Evolutionary conservation across 2,113 vertebrate genomes (phyloP).

Genomic region (Percina caprodes): DNA sequence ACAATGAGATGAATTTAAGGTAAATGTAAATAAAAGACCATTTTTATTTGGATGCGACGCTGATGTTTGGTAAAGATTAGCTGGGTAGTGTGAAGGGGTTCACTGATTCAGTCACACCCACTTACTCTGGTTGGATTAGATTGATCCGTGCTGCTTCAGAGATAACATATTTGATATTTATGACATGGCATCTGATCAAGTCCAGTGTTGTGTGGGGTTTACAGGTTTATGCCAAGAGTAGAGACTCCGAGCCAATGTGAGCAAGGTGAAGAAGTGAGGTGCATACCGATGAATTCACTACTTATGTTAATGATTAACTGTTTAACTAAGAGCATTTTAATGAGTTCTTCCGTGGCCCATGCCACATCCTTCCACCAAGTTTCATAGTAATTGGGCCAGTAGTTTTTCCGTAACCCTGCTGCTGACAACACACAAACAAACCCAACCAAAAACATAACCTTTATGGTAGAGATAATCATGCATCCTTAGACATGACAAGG

Average conservation of each 20-base stretch:
- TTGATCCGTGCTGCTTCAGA: constrained; percentile 26
- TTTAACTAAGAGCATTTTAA: no score
- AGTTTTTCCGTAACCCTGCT: no score
- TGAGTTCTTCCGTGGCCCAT: no score
- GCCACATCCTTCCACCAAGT: no score
- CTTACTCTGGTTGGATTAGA: constrained; percentile 12
- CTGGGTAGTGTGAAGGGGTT: constrained; percentile 6
- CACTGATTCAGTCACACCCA: constrained; percentile 18
- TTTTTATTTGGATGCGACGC: not conserved
- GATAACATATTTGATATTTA: constrained; percentile 51
- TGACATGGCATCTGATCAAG: constrained; percentile 28
- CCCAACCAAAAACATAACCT: no score
- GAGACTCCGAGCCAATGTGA: not conserved
- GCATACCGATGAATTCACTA: not conserved
- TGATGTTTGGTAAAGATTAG: constrained; percentile 33
- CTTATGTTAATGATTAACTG: no score
- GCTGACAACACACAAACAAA: no score
- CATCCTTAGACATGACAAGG: not conserved
- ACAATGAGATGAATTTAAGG: not conserved
- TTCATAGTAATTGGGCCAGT: no score
- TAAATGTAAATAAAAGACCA: no score
- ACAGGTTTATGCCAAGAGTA: constrained; percentile 10
- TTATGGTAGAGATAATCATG: no score
- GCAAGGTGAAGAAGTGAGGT: not conserved
- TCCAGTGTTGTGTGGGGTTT: constrained; percentile 12